Evolutionary conservation across 2,888 invertebrate genomes (phyloP).

Genomic region (Xestia rhomboidea): DNA sequence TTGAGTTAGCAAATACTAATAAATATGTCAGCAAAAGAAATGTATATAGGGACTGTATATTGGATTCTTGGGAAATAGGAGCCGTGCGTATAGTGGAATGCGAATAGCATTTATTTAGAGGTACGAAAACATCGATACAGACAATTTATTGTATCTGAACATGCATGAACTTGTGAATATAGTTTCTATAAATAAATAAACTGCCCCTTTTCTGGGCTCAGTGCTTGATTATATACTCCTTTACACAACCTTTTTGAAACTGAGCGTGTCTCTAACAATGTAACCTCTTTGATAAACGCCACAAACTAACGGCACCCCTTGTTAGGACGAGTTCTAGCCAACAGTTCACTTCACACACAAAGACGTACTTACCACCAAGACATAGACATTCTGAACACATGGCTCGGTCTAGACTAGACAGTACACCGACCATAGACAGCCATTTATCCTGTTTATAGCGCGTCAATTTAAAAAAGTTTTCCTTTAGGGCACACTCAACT

Average conservation of each 20-base stretch:
- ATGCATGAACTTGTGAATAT: background rate
- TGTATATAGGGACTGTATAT: slow-evolving; percentile 26
- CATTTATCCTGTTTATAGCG: slow-evolving; percentile 57
- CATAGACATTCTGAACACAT: slow-evolving; percentile 42
- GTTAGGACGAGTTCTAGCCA: slow-evolving; percentile 33
- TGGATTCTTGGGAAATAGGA: slow-evolving; percentile 24
- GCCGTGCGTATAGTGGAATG: slow-evolving; percentile 15
- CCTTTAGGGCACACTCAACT: slow-evolving; percentile 31
- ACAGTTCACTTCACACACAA: slow-evolving; percentile 43
- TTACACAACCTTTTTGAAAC: slow-evolving; percentile 12
- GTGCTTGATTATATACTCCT: too few species aligned
- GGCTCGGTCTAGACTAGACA: slow-evolving; percentile 50
- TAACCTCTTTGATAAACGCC: slow-evolving; percentile 22
- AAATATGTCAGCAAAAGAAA: slow-evolving; percentile 48
- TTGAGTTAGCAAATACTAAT: slow-evolving; percentile 51
- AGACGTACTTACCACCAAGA: slow-evolving; percentile 29
- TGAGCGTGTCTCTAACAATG: slow-evolving; percentile 1
- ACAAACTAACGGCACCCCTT: slow-evolving; percentile 27
- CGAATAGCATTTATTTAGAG: slow-evolving; percentile 11
- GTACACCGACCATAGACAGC: slow-evolving; percentile 37
- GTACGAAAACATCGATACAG: background rate
- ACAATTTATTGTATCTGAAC: background rate
- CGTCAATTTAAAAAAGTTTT: slow-evolving; percentile 52
- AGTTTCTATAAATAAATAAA: background rate
- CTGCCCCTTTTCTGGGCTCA: background rate